phyloP scores from a whole-genome alignment of 1,140 invertebrate genomes.

The Macrocentrus cingulum region DNA sequence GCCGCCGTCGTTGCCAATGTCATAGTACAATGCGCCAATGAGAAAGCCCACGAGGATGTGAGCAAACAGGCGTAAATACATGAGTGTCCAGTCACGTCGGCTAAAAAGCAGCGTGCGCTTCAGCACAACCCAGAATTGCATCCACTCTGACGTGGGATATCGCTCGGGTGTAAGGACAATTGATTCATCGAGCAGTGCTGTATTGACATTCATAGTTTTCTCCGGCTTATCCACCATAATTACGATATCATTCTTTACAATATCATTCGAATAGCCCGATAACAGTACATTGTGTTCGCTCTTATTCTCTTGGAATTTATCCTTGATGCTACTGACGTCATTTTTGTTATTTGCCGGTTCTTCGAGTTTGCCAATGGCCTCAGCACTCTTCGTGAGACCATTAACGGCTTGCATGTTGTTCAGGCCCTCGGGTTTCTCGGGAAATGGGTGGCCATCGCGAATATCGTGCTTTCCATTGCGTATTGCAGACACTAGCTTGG shows the following conservation, averaged over 20 bases:
- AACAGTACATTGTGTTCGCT: constrained; percentile 50
- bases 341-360: constrained; percentile 59
- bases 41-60: constrained; percentile 89
- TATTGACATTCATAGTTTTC: constrained; percentile 60
- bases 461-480: constrained; percentile 81
- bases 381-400: constrained; percentile 43
- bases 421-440: constrained; percentile 63
- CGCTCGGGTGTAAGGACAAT: constrained; percentile 64
- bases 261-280: constrained; percentile 67
- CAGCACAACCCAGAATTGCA: constrained; percentile 80
- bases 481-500: constrained; percentile 80
- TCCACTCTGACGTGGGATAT: constrained; percentile 75
- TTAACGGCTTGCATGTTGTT: constrained; percentile 58
- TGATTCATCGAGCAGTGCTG: constrained; percentile 66
- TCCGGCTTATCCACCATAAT: constrained; percentile 67
- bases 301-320: constrained; percentile 60
- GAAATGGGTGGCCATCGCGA: constrained; percentile 65
- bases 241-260: constrained; percentile 65
- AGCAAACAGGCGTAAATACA: constrained; percentile 89
- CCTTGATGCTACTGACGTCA: constrained; percentile 55
- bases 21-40: constrained; percentile 89
- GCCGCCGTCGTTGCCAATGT: constrained; percentile 90
- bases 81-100: constrained; percentile 87
- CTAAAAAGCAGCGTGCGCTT: constrained; percentile 80
- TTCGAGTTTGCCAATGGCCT: constrained; percentile 44